A percentile compares a stretch with the other conserved stretches of the same genome.
Conservation (phyloP, 2,797 vertebrate species). For the Orientallactaga sibirica region DNA sequence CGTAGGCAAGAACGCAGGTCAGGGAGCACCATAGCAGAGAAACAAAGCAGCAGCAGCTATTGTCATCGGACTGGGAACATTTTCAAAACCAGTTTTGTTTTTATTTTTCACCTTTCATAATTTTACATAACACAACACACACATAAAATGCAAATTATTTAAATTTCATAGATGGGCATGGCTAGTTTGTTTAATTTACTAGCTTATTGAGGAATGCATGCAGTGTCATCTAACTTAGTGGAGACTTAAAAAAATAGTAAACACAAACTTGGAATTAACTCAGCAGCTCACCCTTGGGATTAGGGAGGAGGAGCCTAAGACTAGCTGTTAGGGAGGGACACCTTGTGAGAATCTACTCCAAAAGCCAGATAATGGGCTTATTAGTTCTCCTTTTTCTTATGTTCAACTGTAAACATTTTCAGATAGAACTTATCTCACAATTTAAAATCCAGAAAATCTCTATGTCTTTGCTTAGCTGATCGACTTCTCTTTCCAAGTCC, state of each 20-base stretch:
- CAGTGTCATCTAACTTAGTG: not conserved
- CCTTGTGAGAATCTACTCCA: not conserved
- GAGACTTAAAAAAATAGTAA: not conserved
- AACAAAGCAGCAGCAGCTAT: not conserved
- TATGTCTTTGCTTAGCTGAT: not conserved
- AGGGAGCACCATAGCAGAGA: not conserved
- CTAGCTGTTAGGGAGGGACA: too few species aligned
- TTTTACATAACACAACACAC: not conserved
- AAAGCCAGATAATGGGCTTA: not conserved
- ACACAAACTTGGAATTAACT: not conserved
- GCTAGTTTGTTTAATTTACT: not conserved
- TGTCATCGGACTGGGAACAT: not conserved
- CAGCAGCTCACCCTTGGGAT: not conserved
- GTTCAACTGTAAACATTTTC: not conserved
- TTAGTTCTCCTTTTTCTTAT: not conserved
- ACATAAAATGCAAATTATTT: not conserved
- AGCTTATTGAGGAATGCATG: not conserved
- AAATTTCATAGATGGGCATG: not conserved
- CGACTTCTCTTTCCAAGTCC: not conserved
- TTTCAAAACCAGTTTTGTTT: not conserved
- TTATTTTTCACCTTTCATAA: not conserved
- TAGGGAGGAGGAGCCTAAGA: too few species aligned
- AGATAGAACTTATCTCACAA: not conserved
- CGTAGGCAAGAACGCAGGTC: not conserved
- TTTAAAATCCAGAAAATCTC: not conserved